Conservation (phyloP, 2,797 vertebrate genomes). For the Psittacula echo region DNA sequence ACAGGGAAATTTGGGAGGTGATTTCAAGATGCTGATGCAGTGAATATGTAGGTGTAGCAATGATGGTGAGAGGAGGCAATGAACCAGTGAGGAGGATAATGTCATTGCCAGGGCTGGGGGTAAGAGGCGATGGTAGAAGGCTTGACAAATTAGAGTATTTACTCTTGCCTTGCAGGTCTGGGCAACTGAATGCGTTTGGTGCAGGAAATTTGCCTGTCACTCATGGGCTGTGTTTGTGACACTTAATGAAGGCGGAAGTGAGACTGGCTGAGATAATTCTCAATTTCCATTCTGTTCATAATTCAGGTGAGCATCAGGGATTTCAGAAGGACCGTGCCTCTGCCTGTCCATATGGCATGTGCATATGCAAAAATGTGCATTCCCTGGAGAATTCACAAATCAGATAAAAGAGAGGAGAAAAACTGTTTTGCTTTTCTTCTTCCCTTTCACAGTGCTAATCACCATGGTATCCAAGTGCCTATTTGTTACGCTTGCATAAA, state of each 20-base stretch:
- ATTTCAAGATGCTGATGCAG: not conserved
- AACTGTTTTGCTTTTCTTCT: fast-evolving
- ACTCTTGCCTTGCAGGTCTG: not conserved
- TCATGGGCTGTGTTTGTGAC: not conserved
- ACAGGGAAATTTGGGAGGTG: not conserved
- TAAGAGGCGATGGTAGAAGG: not conserved
- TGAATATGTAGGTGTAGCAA: not conserved
- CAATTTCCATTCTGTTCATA: not conserved
- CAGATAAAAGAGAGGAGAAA: not conserved
- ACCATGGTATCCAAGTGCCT: not conserved
- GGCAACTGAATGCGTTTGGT: not conserved
- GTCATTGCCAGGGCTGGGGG: not conserved
- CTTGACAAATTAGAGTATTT: not conserved
- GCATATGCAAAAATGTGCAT: not conserved
- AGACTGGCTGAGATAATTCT: not conserved
- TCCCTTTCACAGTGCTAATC: not conserved
- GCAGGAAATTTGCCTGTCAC: not conserved
- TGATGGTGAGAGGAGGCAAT: not conserved
- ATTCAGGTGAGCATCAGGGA: not conserved
- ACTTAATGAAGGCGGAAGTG: not conserved
- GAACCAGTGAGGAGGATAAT: not conserved
- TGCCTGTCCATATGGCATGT: not conserved
- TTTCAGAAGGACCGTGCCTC: not conserved
- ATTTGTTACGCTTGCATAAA: not conserved
- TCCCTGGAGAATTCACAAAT: not conserved